Evolutionary conservation across 1,140 invertebrate genomes (phyloP), one percentile per base, ranked within the genome.

Genomic region (Apocrypta bakeri): DNA sequence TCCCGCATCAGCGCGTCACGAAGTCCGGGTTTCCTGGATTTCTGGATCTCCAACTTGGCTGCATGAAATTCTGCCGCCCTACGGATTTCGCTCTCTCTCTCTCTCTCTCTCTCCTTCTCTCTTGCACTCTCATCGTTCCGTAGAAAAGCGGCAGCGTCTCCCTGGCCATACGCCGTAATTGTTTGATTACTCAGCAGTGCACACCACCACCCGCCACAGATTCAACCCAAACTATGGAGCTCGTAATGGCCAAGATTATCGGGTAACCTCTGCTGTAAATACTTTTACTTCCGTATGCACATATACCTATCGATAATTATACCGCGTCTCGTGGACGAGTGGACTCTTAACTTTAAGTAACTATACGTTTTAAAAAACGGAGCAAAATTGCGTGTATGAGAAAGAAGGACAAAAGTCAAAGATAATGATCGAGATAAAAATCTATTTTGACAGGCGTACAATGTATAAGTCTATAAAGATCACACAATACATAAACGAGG

Each of bases 101-200:
- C 40, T 17, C 84, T 82, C 40, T 71, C 83, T 84, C 83, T 75
- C 75, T 84, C 82, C 82, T 85, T 82, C 82, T 78, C 68, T 66
- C 69, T 42, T 64, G 9, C 33, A 37, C 33, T 68, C 40, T 37
- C 3, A 9, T 37, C 9, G 17, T 82, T 27, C 81, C 75, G 63
- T 25, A 27, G 63, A 66, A 66, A 66, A 66, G 63, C 63, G 27
- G n/a, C 25, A 11, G 27, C 83, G 79, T 78, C 83, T 83, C 84
- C 79, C 84, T 85, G 75, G 66, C 82, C 84, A 84, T 85, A 83
- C 87, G 84, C 87, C 85, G 87, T 92, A 92, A 92, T 92, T 92
- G 91, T 92, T 92, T 91, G 91, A 92, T 92, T 91, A 92, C 91
- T 92, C 91, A 92, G 91, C 91, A 90, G 87, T 27, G 66, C 66